phyloP scores from a whole-genome alignment of 2,113 vertebrate species.

The Capra hircus region DNA sequence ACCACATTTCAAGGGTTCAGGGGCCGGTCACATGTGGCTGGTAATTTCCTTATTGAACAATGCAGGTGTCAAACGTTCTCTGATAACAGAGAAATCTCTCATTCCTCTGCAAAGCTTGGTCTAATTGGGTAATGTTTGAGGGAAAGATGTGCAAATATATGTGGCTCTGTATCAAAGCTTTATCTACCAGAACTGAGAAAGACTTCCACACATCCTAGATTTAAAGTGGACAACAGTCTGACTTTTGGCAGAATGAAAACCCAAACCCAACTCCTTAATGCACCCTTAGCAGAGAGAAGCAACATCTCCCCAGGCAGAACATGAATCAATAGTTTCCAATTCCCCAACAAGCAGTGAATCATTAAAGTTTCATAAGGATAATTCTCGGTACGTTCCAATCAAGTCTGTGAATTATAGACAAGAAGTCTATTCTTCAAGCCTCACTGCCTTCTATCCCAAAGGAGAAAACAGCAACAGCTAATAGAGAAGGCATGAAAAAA shows the following conservation, averaged over 20 bases:
- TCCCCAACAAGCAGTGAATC: constrained; percentile 70
- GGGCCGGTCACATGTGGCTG: background rate
- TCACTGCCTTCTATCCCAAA: background rate
- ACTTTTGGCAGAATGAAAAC: constrained; percentile 21
- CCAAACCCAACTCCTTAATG: constrained; percentile 42
- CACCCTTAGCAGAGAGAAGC: constrained; percentile 59
- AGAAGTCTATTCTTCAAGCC: constrained; percentile 43
- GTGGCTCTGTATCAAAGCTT: background rate
- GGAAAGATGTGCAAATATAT: constrained; percentile 29
- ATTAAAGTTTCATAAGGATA: constrained; percentile 66
- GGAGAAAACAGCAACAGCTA: constrained; percentile 13
- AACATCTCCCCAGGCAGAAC: constrained; percentile 65
- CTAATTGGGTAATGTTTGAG: background rate
- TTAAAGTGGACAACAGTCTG: constrained; percentile 49
- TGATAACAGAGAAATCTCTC: background rate
- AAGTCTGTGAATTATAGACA: constrained; percentile 67
- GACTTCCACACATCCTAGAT: constrained; percentile 20
- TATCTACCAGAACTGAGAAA: constrained; percentile 48
- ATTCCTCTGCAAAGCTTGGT: background rate
- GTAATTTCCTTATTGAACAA: background rate
- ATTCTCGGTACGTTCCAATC: constrained; percentile 72
- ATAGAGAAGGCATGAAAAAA: constrained; percentile 8
- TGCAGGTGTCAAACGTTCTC: background rate
- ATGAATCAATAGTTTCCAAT: constrained; percentile 73
- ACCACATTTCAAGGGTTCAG: background rate